Conservation (phyloP, 2,113 vertebrate species). For the Channa maculata region DNA sequence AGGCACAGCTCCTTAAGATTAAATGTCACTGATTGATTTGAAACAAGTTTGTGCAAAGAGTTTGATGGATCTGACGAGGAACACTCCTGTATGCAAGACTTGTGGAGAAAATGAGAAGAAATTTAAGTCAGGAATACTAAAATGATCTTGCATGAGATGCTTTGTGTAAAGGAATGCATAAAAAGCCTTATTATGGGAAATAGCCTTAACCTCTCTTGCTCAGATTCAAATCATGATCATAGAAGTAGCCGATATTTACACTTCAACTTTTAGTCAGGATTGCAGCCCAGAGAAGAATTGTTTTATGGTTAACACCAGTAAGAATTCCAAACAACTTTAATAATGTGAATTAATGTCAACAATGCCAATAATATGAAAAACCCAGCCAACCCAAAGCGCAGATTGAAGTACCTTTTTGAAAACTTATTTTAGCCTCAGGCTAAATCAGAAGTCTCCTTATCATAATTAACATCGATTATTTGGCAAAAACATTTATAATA, state of each 20-base stretch:
- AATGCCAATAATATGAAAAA: conserved; percentile 11
- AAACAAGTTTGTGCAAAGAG: no score
- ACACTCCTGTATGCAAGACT: no score
- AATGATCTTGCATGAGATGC: no score
- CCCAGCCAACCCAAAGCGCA: not conserved
- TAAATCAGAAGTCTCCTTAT: conserved; percentile 34
- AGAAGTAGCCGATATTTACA: conserved; percentile 8
- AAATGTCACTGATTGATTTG: no score
- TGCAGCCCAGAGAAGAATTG: not conserved
- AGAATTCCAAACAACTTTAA: not conserved
- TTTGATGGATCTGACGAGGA: no score
- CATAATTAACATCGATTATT: conserved; percentile 31
- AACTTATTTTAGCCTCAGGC: not conserved
- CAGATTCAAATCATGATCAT: conserved; percentile 5
- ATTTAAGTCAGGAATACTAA: no score
- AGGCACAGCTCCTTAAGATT: no score
- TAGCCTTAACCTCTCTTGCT: conserved; percentile 11
- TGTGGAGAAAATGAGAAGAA: no score
- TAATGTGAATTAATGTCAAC: conserved; percentile 6
- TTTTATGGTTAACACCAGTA: conserved; percentile 3
- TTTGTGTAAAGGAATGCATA: no score
- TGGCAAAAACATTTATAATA: conserved; percentile 19
- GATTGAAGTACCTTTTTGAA: conserved; percentile 16
- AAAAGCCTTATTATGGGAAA: not conserved
- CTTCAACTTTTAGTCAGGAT: not conserved